Conservation (phyloP, 1,140 invertebrate genomes). For the Acromyrmex charruanus region DNA sequence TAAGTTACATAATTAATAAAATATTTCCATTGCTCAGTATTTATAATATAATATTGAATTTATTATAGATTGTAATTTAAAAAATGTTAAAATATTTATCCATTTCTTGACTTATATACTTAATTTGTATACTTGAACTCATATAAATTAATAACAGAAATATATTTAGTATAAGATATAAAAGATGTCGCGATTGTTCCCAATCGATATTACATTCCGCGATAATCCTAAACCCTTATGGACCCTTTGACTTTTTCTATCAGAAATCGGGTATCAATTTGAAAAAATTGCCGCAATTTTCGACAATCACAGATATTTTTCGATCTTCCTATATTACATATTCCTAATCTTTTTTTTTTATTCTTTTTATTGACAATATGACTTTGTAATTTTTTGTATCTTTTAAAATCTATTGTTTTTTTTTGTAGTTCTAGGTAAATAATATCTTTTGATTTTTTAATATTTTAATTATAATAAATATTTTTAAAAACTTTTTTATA, state of each 20-base stretch:
- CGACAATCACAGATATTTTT: not conserved
- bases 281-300: slow-evolving; percentile 15
- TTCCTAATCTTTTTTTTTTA: slow-evolving; percentile 13
- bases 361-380: not conserved
- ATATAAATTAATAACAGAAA: not conserved
- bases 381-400: slow-evolving; percentile 3
- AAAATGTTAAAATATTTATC: not conserved
- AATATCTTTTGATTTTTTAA: slow-evolving; percentile 1
- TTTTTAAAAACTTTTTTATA: not conserved
- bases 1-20: not conserved
- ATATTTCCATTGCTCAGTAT: not conserved
- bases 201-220: slow-evolving; percentile 61
- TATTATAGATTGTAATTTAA: not conserved
- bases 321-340: not conserved
- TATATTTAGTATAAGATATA: not conserved
- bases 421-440: not conserved
- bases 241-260: slow-evolving; percentile 55
- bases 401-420: not conserved
- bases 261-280: slow-evolving; percentile 1
- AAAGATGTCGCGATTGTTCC: slow-evolving; percentile 16
- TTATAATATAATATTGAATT: not conserved
- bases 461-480: not conserved
- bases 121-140: not conserved
- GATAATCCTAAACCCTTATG: not conserved
- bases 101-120: not conserved